Base-by-base conservation (phyloP, 2,113 vertebrate genomes). In the Pardalotus punctatus region DNA sequence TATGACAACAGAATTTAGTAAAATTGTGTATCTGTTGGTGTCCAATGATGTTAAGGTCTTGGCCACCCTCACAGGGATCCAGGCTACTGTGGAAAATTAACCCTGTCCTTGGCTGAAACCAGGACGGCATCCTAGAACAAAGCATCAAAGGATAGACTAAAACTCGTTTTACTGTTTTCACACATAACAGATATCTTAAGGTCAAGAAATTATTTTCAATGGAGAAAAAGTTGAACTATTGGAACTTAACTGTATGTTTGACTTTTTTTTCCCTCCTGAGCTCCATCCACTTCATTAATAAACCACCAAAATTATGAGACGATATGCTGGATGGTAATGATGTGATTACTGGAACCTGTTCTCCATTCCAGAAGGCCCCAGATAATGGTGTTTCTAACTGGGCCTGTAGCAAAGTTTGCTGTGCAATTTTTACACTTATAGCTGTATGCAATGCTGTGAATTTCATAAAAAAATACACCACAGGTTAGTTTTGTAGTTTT, bases 241-340 rank as follows among this genome's bases (percentile, higher is more conserved):
- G 28, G 51, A 29, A 45, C 19, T 61, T 76, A 17, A 14, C 11
- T 69, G 5, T 61, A 21, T 35, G 50, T 10, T 7, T 29, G 18
- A 33, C 5, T 12, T 27, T 51, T 12, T 5, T 33, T 17, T 12
- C 3, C 7, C 8, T n/a, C 4, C 2, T 14, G 21, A 12, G 8
- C 20, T 47, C 20, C 36, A 61, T 42, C 24, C 57, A 29, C 18
- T 67, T 83, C 38, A n/a, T 76, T 48, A 80, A 10, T 47, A 48
- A 53, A 84, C 43, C 18, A 69, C 10, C 7, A 56, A 54, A 65
- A 57, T 38, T 11, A 21, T 70, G 54, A 54, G 12, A 42, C 42
- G 19, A 25, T 70, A 47, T 60, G 73, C 56, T 61, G 31, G 21
- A 35, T 28, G 6, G 7, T 61, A 70, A 28, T 56, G 23, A 56